phyloP scores from a whole-genome alignment of 2,797 vertebrate species.

The Pangasius mekongensis region DNA sequence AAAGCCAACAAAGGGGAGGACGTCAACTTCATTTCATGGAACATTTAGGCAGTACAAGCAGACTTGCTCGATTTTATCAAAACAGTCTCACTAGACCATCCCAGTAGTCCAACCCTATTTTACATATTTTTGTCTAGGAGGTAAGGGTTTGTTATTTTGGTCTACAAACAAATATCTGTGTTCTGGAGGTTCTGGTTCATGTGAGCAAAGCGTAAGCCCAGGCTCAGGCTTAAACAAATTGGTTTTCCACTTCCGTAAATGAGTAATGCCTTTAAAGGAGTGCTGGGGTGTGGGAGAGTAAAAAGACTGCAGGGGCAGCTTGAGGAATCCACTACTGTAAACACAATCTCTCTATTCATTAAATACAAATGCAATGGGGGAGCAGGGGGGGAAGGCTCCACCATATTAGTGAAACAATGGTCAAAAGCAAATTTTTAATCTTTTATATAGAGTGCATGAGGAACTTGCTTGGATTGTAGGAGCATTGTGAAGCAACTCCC shows the following conservation, averaged over 20 bases:
- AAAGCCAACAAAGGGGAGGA: slow-evolving; percentile 33
- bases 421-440: background rate
- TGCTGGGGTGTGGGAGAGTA: slow-evolving; percentile 42
- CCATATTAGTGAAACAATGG: background rate
- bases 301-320: slow-evolving; percentile 42
- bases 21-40: slow-evolving; percentile 20
- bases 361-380: slow-evolving; percentile 47
- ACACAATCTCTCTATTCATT: slow-evolving; percentile 58
- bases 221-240: slow-evolving; percentile 52
- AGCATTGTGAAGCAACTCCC: background rate
- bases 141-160: slow-evolving; percentile 50
- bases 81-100: slow-evolving; percentile 18
- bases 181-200: slow-evolving; percentile 46
- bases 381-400: slow-evolving; percentile 7
- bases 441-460: background rate
- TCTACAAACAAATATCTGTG: slow-evolving; percentile 33
- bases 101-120: slow-evolving; percentile 24
- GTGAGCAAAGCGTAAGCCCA: slow-evolving; percentile 53
- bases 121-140: slow-evolving; percentile 35
- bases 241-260: slow-evolving; percentile 55
- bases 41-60: slow-evolving; percentile 24
- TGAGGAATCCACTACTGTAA: slow-evolving; percentile 51
- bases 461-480: background rate
- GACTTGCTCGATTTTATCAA: slow-evolving; percentile 44
- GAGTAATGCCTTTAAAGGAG: slow-evolving; percentile 58